phyloP scores from a whole-genome alignment of 2,888 invertebrate genomes.

The Marasmarcha lunaedactyla region DNA sequence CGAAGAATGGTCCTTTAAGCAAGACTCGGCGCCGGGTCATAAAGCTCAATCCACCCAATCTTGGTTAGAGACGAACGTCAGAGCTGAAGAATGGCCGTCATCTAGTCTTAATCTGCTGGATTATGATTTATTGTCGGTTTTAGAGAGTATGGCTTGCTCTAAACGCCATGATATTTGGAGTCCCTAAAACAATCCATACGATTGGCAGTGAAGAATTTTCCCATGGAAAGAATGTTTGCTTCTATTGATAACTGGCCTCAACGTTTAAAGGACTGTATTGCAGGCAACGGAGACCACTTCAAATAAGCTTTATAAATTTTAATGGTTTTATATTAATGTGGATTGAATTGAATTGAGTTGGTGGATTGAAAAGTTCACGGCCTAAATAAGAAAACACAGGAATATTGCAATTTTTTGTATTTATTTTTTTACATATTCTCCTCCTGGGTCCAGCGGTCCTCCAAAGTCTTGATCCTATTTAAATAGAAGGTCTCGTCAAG shows the following conservation, averaged over 20 bases:
- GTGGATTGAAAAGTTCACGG: no score
- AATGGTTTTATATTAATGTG: slow-evolving; percentile 2
- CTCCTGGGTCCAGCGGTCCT: no score
- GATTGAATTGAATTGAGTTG: no score
- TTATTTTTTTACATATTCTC: no score
- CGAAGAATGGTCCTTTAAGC: slow-evolving; percentile 6
- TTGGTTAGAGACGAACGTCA: slow-evolving; percentile 12
- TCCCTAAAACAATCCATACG: slow-evolving; percentile 5
- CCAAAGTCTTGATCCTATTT: no score
- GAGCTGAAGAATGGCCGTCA: slow-evolving; percentile 13
- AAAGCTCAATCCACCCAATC: slow-evolving; percentile 11
- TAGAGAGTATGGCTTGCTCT: slow-evolving; percentile 7
- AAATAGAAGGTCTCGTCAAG: no score
- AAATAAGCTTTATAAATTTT: slow-evolving; percentile 2
- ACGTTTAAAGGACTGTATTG: slow-evolving; percentile 9
- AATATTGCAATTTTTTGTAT: no score
- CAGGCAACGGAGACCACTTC: slow-evolving; percentile 8
- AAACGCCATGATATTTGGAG: slow-evolving; percentile 6
- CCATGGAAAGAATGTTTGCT: slow-evolving; percentile 7
- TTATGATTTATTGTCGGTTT: slow-evolving; percentile 11
- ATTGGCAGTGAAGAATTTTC: slow-evolving; percentile 11
- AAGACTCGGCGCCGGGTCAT: slow-evolving; percentile 7
- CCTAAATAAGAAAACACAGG: no score
- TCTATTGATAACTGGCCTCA: slow-evolving; percentile 11
- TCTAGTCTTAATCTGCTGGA: slow-evolving; percentile 12